Conservation (phyloP, 2,113 vertebrate genomes). For the Acrocephalus arundinaceus region DNA sequence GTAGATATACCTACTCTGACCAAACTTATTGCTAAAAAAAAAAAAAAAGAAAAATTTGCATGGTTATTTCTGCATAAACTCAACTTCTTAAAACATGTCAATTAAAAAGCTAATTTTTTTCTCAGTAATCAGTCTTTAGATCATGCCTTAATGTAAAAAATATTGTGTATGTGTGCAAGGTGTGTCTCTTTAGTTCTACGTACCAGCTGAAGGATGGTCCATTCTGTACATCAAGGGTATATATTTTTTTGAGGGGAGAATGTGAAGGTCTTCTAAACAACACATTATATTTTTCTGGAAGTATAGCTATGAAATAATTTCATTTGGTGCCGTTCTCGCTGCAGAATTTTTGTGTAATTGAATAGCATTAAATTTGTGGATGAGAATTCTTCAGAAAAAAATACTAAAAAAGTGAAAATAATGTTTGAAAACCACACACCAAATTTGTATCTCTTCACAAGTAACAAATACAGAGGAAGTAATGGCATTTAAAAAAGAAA, state of each 20-base stretch:
- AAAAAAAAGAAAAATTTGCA: neutral
- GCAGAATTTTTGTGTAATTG: neutral
- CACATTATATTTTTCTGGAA: neutral
- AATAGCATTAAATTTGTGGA: neutral
- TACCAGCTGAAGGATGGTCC: neutral
- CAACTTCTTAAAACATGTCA: neutral
- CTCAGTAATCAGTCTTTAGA: neutral
- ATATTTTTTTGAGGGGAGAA: neutral
- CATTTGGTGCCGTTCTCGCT: neutral
- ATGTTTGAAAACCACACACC: neutral
- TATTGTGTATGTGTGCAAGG: accelerated
- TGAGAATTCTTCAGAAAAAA: neutral
- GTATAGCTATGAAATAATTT: neutral
- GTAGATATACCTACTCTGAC: neutral
- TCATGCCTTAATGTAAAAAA: neutral
- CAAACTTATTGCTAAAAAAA: neutral
- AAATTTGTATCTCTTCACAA: neutral
- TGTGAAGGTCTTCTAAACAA: neutral
- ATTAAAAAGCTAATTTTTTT: neutral
- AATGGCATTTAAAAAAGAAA: neutral
- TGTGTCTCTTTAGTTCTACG: neutral
- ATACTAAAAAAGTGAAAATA: neutral
- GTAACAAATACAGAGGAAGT: neutral
- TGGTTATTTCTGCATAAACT: neutral
- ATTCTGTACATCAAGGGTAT: accelerated